Conservation (phyloP, 2,113 vertebrate genomes). For the Cynopterus brachyotis region DNA sequence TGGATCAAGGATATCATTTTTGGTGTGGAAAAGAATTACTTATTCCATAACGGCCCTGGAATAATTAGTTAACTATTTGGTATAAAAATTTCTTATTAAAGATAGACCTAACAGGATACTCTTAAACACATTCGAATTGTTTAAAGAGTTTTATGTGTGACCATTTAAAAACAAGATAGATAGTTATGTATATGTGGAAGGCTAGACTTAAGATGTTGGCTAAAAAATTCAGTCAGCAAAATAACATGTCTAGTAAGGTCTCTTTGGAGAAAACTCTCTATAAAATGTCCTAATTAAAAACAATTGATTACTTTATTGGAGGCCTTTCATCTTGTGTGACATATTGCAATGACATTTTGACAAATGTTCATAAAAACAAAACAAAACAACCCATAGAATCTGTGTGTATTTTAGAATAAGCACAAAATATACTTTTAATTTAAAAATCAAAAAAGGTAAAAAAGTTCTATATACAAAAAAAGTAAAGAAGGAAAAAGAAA, state of each 20-base stretch:
- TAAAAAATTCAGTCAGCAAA: not conserved
- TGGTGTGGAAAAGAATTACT: not conserved
- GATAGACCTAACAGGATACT: not conserved
- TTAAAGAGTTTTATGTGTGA: not conserved
- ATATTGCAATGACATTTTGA: not conserved
- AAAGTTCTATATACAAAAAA: not conserved
- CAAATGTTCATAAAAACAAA: not conserved
- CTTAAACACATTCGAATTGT: not conserved
- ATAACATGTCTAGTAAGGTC: not conserved
- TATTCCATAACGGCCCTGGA: not conserved
- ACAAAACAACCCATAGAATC: not conserved
- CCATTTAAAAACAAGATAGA: not conserved
- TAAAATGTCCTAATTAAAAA: not conserved
- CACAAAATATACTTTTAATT: not conserved
- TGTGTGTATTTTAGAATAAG: not conserved
- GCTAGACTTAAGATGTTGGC: not conserved
- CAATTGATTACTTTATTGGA: not conserved
- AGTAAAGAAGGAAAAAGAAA: not conserved
- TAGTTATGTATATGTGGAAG: not conserved
- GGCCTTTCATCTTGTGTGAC: not conserved
- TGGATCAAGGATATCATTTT: not conserved
- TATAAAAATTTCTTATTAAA: not conserved
- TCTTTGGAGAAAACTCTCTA: not conserved
- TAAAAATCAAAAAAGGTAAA: not conserved
- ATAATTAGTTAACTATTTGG: conserved; percentile 17